Base-by-base conservation (phyloP, 2,888 invertebrate genomes). In the Pogonocherus hispidulus region DNA sequence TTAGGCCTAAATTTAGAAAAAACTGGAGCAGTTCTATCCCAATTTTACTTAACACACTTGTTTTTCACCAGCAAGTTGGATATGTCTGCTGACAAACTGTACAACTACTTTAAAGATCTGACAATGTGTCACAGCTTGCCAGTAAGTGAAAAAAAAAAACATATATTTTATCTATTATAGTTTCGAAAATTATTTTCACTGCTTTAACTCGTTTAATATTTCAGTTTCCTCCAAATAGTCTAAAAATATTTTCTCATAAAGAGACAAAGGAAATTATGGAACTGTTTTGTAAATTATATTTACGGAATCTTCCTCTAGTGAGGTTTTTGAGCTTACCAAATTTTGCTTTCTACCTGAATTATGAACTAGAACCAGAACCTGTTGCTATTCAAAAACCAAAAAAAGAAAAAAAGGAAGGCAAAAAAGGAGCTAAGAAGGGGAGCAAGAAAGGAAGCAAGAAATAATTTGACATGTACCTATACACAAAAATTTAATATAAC, bases 251-350 rank as follows among this genome's bases (percentile, higher is more conserved):
- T 70, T 76, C 76, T 3, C 75, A 79, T 9, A 75, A 80, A 49
- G 83, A 85, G 78, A 79, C 80, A 14, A 79, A 76, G 52, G 71
- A 74, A 20, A 73, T 84, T 2, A 77, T 84, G 74, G 71, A 78
- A 47, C 82, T 80, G 67, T 86, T 86, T 69, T 83, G 82, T 66
- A 80, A 75, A 66, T 60, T 83, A 6, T 86, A 86, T 71, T 66
- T 85, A 46, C 75, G 84, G 65, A 84, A 85, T 74, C 73, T 86
- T 51, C 85, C 85, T 1, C 71, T 86, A 8, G 81, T 85, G 14
- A 72, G 83, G 70, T 74, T 83, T 51, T 63, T 85, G 55, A 79
- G 81, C 66, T 69, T 84, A 27, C 86, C 85, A 9, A 85, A 84
- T 72, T 85, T 82, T 76, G 83, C 79, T 35, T 77, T 85, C 47